Evolutionary conservation across 2,113 vertebrate species (phyloP).

Genomic region (Mustela nigripes): DNA sequence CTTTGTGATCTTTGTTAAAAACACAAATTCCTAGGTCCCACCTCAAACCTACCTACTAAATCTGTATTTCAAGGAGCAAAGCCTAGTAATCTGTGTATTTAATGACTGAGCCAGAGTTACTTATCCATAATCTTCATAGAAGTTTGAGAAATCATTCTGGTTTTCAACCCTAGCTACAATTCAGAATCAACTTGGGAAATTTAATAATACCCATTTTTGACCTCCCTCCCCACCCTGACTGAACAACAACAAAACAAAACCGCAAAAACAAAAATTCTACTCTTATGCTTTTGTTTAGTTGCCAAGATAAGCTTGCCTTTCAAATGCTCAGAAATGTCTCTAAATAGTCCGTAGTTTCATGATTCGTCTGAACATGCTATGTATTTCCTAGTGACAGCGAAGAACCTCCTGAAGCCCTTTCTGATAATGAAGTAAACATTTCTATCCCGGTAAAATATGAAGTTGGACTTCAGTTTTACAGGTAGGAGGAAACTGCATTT

Average conservation of each 20-base stretch:
- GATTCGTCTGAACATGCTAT: neutral
- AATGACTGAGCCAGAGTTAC: neutral
- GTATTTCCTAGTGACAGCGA: conserved; percentile 94
- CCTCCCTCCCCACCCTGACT: neutral
- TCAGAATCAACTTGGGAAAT: neutral
- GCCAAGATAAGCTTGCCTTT: neutral
- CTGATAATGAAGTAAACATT: conserved; percentile 91
- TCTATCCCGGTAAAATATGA: conserved; percentile 94
- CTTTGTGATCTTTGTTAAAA: neutral
- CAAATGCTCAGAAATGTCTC: neutral
- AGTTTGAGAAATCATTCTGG: neutral
- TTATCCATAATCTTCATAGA: neutral
- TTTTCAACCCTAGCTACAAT: neutral
- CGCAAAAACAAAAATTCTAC: neutral
- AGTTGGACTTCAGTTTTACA: conserved; percentile 92
- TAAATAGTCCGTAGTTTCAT: neutral
- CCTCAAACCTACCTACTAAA: neutral
- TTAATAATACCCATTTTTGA: neutral
- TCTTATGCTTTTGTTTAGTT: neutral
- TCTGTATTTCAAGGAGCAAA: neutral
- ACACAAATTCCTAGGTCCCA: neutral
- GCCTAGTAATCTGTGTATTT: neutral
- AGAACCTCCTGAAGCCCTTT: conserved; percentile 88
- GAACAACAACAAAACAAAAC: neutral
- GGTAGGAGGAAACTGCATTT: conserved; percentile 86